Evolutionary conservation across 2,797 vertebrate species (phyloP).

Genomic region (Rhinichthys osculus): DNA sequence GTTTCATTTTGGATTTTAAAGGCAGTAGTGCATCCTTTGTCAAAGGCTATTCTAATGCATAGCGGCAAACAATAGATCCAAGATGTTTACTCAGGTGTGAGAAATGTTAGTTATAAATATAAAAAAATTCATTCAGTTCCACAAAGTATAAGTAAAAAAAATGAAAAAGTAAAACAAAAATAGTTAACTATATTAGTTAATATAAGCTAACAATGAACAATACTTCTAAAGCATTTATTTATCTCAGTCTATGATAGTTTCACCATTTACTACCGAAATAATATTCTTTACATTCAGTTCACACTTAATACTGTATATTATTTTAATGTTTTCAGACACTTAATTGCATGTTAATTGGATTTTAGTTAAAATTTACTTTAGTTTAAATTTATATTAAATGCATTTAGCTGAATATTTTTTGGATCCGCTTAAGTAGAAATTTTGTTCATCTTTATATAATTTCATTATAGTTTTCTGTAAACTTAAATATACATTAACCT

Average conservation of each 20-base stretch:
- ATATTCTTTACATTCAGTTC: no score
- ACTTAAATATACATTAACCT: no score
- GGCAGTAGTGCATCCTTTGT: neutral
- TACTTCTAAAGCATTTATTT: neutral
- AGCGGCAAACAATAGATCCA: neutral
- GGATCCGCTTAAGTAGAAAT: no score
- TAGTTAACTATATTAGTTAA: neutral
- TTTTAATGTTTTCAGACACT: no score
- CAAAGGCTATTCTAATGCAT: neutral
- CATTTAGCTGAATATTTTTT: no score
- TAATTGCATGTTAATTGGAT: no score
- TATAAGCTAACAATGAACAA: neutral
- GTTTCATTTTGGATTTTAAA: neutral
- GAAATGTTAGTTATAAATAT: neutral
- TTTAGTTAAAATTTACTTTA: no score
- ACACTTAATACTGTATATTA: no score
- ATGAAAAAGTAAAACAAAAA: neutral
- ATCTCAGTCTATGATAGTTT: neutral
- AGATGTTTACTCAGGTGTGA: neutral
- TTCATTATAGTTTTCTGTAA: no score
- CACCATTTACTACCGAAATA: neutral
- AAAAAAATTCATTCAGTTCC: no score
- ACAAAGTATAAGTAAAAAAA: neutral
- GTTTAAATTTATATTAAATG: no score
- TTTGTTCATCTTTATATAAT: no score